A percentile compares a stretch with the other conserved stretches of the same genome.
Evolutionary conservation across 2,888 invertebrate species (phyloP).

Genomic region (Ennomos fuscantarius): DNA sequence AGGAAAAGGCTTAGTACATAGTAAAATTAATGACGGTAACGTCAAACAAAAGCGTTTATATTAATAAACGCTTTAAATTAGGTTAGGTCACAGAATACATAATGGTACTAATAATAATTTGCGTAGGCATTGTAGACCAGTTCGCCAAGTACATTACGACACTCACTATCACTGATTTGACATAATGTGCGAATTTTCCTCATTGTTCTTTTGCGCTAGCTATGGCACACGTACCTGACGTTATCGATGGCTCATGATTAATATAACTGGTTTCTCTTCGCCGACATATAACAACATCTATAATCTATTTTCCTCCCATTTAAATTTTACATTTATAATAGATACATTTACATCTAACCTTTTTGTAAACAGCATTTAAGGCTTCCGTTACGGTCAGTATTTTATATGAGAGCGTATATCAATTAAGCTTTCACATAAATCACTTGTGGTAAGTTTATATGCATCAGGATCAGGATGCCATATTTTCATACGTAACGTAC

Average conservation of each 20-base stretch:
- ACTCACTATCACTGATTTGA: slow-evolving; percentile 31
- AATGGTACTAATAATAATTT: neutral
- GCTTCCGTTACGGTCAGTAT: slow-evolving; percentile 18
- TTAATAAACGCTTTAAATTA: no score
- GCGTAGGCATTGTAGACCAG: slow-evolving; percentile 1
- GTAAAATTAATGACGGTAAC: no score
- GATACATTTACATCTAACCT: neutral
- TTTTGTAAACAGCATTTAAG: slow-evolving; percentile 10
- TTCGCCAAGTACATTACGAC: slow-evolving; percentile 10
- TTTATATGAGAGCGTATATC: slow-evolving; percentile 18
- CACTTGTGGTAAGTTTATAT: slow-evolving; percentile 23
- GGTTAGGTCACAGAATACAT: neutral
- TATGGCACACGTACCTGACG: slow-evolving; percentile 39
- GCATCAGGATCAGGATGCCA: no score
- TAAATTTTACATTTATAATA: neutral
- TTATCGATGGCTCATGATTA: slow-evolving; percentile 30
- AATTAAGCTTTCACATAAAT: slow-evolving; percentile 31
- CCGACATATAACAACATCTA: neutral
- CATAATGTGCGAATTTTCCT: slow-evolving; percentile 57
- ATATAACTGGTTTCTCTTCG: slow-evolving; percentile 4
- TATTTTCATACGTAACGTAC: no score
- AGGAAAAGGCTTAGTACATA: no score
- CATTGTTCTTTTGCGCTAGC: slow-evolving; percentile 45
- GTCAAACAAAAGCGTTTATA: no score
- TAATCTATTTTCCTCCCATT: slow-evolving; percentile 12